phyloP scores from a whole-genome alignment of 2,113 vertebrate species.

The Silurus meridionalis region DNA sequence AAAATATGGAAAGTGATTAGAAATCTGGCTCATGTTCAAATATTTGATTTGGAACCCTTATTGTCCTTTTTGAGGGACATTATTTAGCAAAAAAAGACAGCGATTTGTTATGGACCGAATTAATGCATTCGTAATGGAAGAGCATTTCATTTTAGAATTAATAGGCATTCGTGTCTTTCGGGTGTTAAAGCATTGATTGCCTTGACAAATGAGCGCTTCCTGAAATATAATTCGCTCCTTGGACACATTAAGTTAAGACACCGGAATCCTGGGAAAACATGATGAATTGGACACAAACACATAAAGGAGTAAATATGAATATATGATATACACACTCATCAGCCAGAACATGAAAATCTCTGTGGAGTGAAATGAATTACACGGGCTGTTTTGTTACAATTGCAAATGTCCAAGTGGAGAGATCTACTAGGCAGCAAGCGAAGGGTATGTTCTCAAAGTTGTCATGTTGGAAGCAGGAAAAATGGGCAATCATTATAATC shows the following conservation, averaged over 20 bases:
- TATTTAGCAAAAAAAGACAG: conserved; percentile 58
- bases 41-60: conserved; percentile 59
- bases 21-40: conserved; percentile 64
- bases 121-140: conserved; percentile 45
- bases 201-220: conserved; percentile 71
- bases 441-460: too few relatives aligned
- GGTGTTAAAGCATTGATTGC: conserved; percentile 69
- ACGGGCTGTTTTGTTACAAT: too few relatives aligned
- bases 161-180: conserved; percentile 70
- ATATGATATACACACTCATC: not conserved
- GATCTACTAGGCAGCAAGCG: too few relatives aligned
- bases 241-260: conserved; percentile 36
- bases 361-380: too few relatives aligned
- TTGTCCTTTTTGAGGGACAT: conserved; percentile 63
- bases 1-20: conserved; percentile 53
- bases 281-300: not conserved
- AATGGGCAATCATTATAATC: too few relatives aligned
- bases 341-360: too few relatives aligned
- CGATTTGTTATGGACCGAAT: conserved; percentile 61
- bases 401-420: too few relatives aligned
- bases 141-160: conserved; percentile 71
- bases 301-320: not conserved
- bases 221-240: conserved; percentile 58
- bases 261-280: conserved; percentile 11
- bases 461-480: too few relatives aligned